Evolutionary conservation across 2,888 invertebrate species (phyloP), one percentile per base, ranked within the genome.

Genomic region (Boloria euphrosyne): DNA sequence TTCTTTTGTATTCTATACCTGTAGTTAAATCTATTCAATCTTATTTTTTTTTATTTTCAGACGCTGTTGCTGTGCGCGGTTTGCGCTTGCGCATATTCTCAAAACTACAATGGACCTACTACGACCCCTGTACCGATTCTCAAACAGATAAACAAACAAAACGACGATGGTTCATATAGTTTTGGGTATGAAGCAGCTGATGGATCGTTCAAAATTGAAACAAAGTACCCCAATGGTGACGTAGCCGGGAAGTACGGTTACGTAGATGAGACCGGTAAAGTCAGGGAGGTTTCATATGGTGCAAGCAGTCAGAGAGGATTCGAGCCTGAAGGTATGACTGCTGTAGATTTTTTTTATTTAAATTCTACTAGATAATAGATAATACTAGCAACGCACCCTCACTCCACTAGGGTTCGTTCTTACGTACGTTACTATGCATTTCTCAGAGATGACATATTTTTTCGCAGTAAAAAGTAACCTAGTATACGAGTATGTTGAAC

Each of bases 241-340:
- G 96, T 97, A 0, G 96, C 95, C 60, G 97, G 97, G 67, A 97
- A 97, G 82, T 97, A 97, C 78, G 97, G 97, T n/a, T 97, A 97
- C 82, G 93, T 97, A 0, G 97, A 97, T 74, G 96, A 95, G 77
- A 90, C 88, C 27, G 97, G 97, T 0, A 94, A 94, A 76, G 77
- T 94, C 22, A 93, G 97, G 64, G 96, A 97, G 85, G 94, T 97
- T 22, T 96, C 97, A 71, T 98, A 98, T 80, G 97, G 97, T 2
- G 97, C 97, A 0, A 95, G 95, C 78, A 95, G 95, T 65, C 93
- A 94, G 76, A 91, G 96, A 63, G 97, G 97, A 51, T 97, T 97
- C 81, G 96, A 96, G 78, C 97, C 97, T 0, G 94, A 95, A 80
- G 97, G 96, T 90, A 84, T 75, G 75, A 63, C 44, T 49, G 3